Evolutionary conservation across 2,888 invertebrate genomes (phyloP), one percentile per base, ranked within the genome.

Genomic region (Volucella zonaria): DNA sequence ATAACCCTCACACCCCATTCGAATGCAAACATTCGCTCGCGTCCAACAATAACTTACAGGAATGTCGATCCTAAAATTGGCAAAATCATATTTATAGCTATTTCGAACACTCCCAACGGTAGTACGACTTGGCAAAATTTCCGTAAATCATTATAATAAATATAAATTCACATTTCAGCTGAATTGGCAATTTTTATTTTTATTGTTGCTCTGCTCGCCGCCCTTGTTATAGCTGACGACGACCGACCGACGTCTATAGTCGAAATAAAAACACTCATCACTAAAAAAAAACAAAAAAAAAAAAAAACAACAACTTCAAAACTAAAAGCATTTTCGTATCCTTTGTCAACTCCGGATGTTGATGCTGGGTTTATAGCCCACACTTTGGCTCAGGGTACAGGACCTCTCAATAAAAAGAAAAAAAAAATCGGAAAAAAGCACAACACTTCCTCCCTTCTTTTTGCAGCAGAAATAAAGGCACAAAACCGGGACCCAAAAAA

Each of bases 61-160:
- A 80, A 83, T 71, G 83, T 83, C 83, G 83, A 83, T 79, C 76
- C 70, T 67, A 70, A 80, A 83, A 83, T 83, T 79, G 83, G 75
- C 83, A 83, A 83, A 83, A 83, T 79, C 80, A 83, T 83, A 80
- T 83, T 79, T 83, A 83, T 83, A 76, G 83, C 83, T 67, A 67
- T 83, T 83, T 58, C 54, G 70, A 83, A 75, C 74, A 82, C 73
- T 74, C 70, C 66, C 43, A 71, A 75, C 71, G 52, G 14, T 67
- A 71, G 75, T 42, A 23, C 43, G 58, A 43, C 9, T 12, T 40
- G 12, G 51, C 12, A 62, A 77, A 74, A 74, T 68, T 56, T 77
- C 81, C 81, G 76, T 85, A 85, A 85, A 85, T 85, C 85, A 85
- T 85, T 81, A 81, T 85, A 85, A 81, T 85, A 85, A 85, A 85